Conservation (phyloP, 2,797 vertebrate species). For the Betta splendens region DNA sequence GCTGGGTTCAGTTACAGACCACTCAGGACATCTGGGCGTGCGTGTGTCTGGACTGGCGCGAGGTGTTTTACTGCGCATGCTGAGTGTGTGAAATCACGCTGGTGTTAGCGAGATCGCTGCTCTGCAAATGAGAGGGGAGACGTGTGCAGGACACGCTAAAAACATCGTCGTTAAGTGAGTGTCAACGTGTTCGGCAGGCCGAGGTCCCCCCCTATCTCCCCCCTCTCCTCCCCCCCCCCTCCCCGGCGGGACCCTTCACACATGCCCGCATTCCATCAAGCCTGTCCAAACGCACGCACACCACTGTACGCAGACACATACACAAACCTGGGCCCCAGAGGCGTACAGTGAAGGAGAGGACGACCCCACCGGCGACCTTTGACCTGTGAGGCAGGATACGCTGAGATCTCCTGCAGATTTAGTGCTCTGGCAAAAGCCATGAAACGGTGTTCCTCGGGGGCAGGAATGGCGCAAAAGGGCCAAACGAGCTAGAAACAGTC, state of each 20-base stretch:
- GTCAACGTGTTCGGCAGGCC: constrained; percentile 51
- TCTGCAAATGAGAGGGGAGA: constrained; percentile 33
- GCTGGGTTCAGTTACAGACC: constrained; percentile 63
- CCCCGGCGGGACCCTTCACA: constrained; percentile 54
- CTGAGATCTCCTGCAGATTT: constrained; percentile 51
- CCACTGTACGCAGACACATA: constrained; percentile 27
- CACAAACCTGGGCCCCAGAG: constrained; percentile 41
- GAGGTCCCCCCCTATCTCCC: no score
- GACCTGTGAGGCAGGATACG: constrained; percentile 45
- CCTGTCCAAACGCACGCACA: constrained; percentile 39
- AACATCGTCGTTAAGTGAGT: constrained; percentile 35
- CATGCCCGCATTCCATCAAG: constrained; percentile 59
- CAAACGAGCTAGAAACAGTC: constrained; percentile 30
- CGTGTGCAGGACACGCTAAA: constrained; percentile 25
- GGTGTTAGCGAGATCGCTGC: constrained; percentile 45
- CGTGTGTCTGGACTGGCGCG: constrained; percentile 5
- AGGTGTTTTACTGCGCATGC: constrained; percentile 48
- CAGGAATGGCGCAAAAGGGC: constrained; percentile 22
- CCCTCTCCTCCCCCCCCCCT: no score
- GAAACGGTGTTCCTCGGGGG: constrained; percentile 50
- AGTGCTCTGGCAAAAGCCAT: constrained; percentile 42
- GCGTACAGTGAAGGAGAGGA: constrained; percentile 44
- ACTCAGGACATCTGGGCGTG: constrained; percentile 52
- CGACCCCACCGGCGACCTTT: constrained; percentile 26
- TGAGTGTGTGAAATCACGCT: constrained; percentile 55